Percentiles rank a stretch among this genome's conserved stretches.
These are phyloP conservation scores for Leptopilina boulardi DNA, from an alignment of 1,140 invertebrate genomes.

Conservation along the genomic window DNA sequence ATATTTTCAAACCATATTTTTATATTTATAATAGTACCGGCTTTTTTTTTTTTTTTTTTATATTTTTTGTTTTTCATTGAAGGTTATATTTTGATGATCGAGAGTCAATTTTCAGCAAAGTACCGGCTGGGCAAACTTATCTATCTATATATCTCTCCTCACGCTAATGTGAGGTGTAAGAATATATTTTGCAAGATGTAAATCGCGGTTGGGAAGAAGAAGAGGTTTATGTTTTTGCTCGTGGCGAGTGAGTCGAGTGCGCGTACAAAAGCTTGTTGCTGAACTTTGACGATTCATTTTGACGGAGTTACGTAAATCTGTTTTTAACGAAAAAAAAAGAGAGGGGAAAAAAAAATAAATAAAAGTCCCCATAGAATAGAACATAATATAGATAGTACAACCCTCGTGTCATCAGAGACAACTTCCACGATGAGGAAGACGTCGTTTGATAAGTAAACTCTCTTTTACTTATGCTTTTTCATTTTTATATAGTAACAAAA, in stretches of 20 bases:
- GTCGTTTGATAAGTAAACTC: conserved; percentile 69
- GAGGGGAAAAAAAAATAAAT: conserved; percentile 44
- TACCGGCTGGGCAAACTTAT: conserved; percentile 8
- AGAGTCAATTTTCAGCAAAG: not conserved
- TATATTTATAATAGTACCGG: not conserved
- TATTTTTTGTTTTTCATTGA: not conserved
- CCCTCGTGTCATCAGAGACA: conserved; percentile 37
- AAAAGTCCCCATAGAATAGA: conserved; percentile 40
- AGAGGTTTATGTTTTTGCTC: conserved; percentile 58
- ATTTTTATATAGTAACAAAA: conserved; percentile 9
- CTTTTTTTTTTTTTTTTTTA: too few relatives aligned
- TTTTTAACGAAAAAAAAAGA: conserved; percentile 33
- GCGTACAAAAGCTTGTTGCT: conserved; percentile 49
- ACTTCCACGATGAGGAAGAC: conserved; percentile 65
- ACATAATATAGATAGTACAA: too few relatives aligned
- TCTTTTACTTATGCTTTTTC: conserved; percentile 39
- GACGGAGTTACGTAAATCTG: conserved; percentile 66
- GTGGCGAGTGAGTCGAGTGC: conserved; percentile 54
- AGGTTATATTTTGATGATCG: not conserved
- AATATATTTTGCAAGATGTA: conserved; percentile 66
- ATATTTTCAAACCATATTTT: too few relatives aligned
- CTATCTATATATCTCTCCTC: conserved; percentile 41
- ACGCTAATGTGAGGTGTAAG: conserved; percentile 35
- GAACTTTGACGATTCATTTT: conserved; percentile 38
- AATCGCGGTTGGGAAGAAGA: conserved; percentile 57